Base-by-base conservation (phyloP, 1,140 invertebrate species). In the Rhopalosiphum maidis region DNA sequence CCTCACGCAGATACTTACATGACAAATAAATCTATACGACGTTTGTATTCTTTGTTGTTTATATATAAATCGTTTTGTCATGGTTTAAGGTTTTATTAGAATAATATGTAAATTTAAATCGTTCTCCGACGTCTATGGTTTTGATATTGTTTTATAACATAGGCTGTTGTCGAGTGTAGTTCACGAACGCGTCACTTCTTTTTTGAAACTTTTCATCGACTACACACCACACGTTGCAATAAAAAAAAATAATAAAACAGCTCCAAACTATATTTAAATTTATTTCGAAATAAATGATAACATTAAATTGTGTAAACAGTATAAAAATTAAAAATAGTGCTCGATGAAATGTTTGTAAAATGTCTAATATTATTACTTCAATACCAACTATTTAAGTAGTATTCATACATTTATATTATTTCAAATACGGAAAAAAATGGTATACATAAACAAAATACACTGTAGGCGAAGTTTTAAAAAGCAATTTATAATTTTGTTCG, bases 1-100 rank as follows among this genome's bases (percentile, higher is more conserved):
- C 25, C 55, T 60, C 25, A 4, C 22, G 9, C 9, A 60, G n/a
- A 77, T 77, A 77, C 60, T 68, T 77, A 18, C n/a, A 77, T 15
- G n/a, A 77, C 30, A n/a, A 68, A 77, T 77, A 77, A n/a, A 77
- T 77, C 60, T n/a, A n/a, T 18, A n/a, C 0, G n/a, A 5, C 30
- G 23, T 87, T 87, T 35, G n/a, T 22, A 35, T 88, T 88, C n/a
- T 54, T 51, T 30, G 7, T 88, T 54, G 25, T 30, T 77, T n/a
- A 9, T 51, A 54, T 1, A 54, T 18, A 54, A 54, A 87, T 30
- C 30, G 18, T 87, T 87, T 87, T 37, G n/a, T 54, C 46, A 1
- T 37, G 18, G 35, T 54, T 89, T 89, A 54, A 54, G 18, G n/a
- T 89, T 89, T 89, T 89, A 89, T 89, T 89, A 35, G 87, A 54